Conservation (phyloP, 1,140 invertebrate species). For the Diprion similis region DNA sequence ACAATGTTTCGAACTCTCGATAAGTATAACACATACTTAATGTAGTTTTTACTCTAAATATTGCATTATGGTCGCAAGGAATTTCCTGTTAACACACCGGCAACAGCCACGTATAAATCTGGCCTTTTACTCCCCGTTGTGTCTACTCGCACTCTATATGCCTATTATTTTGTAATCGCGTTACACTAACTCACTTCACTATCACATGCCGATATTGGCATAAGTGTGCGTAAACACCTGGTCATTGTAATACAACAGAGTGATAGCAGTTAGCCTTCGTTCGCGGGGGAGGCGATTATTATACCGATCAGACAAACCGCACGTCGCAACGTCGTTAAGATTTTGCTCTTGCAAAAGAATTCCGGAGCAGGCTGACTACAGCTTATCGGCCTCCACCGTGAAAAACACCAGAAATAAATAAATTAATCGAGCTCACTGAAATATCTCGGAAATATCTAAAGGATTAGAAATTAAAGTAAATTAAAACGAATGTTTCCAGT, state of each 20-base stretch:
- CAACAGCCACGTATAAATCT: neutral
- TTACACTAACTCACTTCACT: neutral
- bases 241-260: slow-evolving; percentile 1
- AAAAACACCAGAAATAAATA: no score
- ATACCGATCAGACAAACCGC: neutral
- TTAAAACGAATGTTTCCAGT: no score
- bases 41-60: no score
- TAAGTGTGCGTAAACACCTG: neutral
- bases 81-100: no score
- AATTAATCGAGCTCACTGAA: no score
- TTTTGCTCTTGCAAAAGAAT: neutral
- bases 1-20: no score
- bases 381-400: no score
- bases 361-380: neutral
- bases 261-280: slow-evolving; percentile 5
- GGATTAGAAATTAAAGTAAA: no score
- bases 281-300: neutral
- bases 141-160: neutral
- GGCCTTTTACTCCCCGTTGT: neutral
- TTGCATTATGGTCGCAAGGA: no score
- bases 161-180: neutral
- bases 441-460: no score
- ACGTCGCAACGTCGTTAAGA: neutral
- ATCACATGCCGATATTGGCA: neutral
- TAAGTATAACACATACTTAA: no score